phyloP scores from a whole-genome alignment of 2,888 invertebrate genomes.

The Rotaria sp. region DNA sequence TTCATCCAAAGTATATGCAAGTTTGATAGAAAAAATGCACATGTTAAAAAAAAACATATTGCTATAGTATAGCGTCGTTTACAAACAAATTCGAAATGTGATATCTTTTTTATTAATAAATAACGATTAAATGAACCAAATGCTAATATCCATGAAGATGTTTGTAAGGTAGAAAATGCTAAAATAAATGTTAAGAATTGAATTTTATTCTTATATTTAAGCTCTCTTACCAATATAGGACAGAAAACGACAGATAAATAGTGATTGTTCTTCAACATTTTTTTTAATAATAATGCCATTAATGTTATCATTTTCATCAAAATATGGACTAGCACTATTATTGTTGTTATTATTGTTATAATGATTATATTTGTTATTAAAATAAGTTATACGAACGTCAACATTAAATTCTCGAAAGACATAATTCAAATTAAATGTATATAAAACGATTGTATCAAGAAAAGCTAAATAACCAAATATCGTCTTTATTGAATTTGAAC shows the following conservation, averaged over 20 bases:
- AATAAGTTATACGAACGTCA: background rate
- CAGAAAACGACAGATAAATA: background rate
- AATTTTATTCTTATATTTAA: background rate
- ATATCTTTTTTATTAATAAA: background rate
- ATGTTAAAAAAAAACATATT: background rate
- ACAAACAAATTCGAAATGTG: background rate
- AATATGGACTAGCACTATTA: background rate
- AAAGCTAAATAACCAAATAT: constrained; percentile 35
- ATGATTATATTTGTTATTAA: background rate
- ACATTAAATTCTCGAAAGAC: constrained; percentile 21
- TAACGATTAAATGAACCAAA: constrained; percentile 34
- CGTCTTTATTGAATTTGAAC: constrained; percentile 32
- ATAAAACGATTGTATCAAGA: constrained; percentile 31
- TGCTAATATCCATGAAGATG: constrained; percentile 37
- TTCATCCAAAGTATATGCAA: background rate
- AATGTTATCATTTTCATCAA: background rate
- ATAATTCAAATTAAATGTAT: constrained; percentile 39
- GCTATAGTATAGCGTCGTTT: background rate
- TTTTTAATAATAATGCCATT: background rate
- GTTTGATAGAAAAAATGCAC: background rate
- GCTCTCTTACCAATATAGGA: background rate
- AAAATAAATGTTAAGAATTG: background rate
- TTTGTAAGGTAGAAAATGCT: constrained; percentile 36
- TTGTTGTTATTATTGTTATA: background rate
- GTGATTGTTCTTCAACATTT: constrained; percentile 6